Percentiles rank a stretch among this genome's conserved stretches.
Evolutionary conservation across 2,113 vertebrate species (phyloP).

Genomic region (Alosa alosa): DNA sequence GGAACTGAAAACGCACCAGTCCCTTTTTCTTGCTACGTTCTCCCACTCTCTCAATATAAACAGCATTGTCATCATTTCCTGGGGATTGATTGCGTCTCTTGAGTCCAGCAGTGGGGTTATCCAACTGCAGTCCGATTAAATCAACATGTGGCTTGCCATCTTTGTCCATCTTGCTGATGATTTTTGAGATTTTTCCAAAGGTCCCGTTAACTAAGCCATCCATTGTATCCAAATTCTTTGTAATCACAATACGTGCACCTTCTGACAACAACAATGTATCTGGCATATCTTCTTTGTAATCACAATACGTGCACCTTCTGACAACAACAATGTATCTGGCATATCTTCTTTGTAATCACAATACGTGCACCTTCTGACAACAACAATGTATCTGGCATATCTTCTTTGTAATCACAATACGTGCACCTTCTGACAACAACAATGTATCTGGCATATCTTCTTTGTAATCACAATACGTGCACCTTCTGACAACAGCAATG

Average conservation of each 20-base stretch:
- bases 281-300: too few species aligned
- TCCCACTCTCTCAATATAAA: neutral
- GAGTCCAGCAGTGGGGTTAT: too few species aligned
- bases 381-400: too few species aligned
- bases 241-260: constrained; percentile 36
- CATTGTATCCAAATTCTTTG: constrained; percentile 38
- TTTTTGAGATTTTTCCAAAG: constrained; percentile 28
- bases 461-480: too few species aligned
- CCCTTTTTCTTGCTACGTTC: constrained; percentile 5
- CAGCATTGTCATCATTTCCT: neutral
- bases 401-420: too few species aligned
- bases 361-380: too few species aligned
- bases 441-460: too few species aligned
- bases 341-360: too few species aligned
- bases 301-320: too few species aligned
- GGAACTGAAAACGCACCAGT: constrained; percentile 22
- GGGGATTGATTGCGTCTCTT: neutral
- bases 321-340: too few species aligned
- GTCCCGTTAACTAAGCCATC: constrained; percentile 37
- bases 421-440: too few species aligned
- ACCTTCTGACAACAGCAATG: too few species aligned
- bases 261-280: constrained; percentile 31
- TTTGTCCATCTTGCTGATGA: neutral
- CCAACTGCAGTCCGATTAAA: constrained; percentile 34
- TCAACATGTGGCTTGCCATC: constrained; percentile 19